Base-by-base conservation (phyloP, 2,797 vertebrate genomes). In the Lophotriccus pileatus region DNA sequence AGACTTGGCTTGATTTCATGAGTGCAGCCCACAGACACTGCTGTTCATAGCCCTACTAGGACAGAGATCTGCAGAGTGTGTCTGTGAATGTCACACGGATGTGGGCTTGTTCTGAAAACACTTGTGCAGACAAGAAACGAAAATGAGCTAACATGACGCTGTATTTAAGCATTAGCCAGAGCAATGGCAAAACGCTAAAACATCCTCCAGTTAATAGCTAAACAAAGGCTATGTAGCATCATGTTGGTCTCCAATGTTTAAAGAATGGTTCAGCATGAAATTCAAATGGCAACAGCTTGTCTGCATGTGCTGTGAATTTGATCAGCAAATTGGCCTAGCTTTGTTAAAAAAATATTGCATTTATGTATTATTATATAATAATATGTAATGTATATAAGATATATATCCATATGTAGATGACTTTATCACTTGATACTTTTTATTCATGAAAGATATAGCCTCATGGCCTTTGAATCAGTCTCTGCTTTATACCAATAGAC, bases 171-270 rank as follows among this genome's bases (percentile, higher is more conserved):
- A 19, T 49, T 43, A 63, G n/a, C 37, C 43, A 75, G 47, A 32
- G 16, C 34, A 55, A 34, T 67, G 44, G 22, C 53, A 69, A 79
- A 82, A 43, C 43, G 34, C 27, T 53, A 2, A 21, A 41, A 10
- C 23, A 17, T 69, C 36, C n/a, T 81, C n/a, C 19, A 37, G 46
- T 60, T 58, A 66, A 60, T 16, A 55, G 41, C 25, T 63, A 12
- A 68, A 15, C 47, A 66, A 79, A 28, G 62, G 58, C 18, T 49
- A 56, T 60, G 16, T 21, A 67, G 30, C 49, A 14, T 62, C 14
- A 0, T 39, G 8, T 58, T 49, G 28, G 63, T 1, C 2, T 76
- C 20, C 41, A 43, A 0, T 1, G 1, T 43, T 95, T 59, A 62
- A 84, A 41, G 67, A 81, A 37, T 36, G 17, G 30, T 39, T 63